Evolutionary conservation across 2,888 invertebrate genomes (phyloP), one percentile per base, ranked within the genome.

Genomic region (Patella ulyssiponensis): DNA sequence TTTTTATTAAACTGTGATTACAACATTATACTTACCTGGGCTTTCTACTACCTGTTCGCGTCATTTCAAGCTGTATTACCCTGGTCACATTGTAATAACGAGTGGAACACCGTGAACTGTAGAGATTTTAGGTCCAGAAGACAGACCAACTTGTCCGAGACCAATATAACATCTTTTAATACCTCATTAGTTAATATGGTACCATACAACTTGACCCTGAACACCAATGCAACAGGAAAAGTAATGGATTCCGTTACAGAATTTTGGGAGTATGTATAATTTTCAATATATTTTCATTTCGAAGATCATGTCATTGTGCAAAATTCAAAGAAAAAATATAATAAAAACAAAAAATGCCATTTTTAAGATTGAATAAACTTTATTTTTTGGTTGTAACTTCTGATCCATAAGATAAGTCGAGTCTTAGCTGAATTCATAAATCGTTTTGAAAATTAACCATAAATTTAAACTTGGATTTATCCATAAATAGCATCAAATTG

Each of bases 1-100:
- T 93, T 93, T 86, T 90, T 92, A 79, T 90, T 93, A 51, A 93
- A 93, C 87, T 91, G 92, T 72, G 93, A 93, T 89, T 94, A 94
- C 90, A 93, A 93, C 80, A 92, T 93, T 9, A 93, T 94, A 79
- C 85, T 93, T 77, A 90, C 91, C 58, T 93, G 93, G 93, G 91
- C 92, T 4, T 87, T 93, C 77, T 90, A 90, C 80, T 92, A 93
- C 85, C 86, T 92, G 80, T 90, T 90, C 79, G 86, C 91, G 33
- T 93, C 92, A 20, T 92, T 93, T 84, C 89, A 88, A 54, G 86
- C 86, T 15, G 86, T 86, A 72, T 87, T 93, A 27, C 93, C 93
- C 1, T 93, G 94, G 93, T 88, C 92, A 3, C 88, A 89, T 5
- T 94, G 93, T 86, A 91, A 90, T 58, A 91, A 93, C 83, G 83